These are phyloP conservation scores for Fistularia tabacaria DNA, from an alignment of 2,797 vertebrate genomes.

Conservation along the genomic window DNA sequence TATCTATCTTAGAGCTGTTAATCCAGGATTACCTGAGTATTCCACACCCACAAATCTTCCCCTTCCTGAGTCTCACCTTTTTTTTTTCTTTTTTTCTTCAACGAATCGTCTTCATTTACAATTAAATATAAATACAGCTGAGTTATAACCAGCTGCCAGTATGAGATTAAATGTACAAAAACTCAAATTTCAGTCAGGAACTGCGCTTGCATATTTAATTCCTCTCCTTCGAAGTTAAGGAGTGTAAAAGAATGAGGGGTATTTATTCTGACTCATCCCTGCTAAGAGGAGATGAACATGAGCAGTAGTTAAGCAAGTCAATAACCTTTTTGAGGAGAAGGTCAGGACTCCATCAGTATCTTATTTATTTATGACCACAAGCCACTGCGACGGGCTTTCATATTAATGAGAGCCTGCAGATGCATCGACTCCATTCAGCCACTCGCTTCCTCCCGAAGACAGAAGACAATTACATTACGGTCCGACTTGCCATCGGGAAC, in stretches of 20 bases:
- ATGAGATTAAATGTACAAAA: too few relatives aligned
- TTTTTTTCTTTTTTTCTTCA: too few relatives aligned
- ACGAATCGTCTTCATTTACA: too few relatives aligned
- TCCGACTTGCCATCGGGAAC: neutral
- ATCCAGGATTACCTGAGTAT: too few relatives aligned
- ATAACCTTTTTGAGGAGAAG: conserved; percentile 47
- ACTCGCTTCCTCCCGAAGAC: conserved; percentile 5
- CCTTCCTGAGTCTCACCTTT: too few relatives aligned
- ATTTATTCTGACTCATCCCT: conserved; percentile 4
- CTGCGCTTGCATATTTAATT: too few relatives aligned
- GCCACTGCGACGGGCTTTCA: conserved; percentile 14
- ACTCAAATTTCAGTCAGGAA: too few relatives aligned
- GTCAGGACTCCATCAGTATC: conserved; percentile 38
- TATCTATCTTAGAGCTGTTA: too few relatives aligned
- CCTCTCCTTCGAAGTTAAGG: neutral
- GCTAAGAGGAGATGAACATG: conserved; percentile 34
- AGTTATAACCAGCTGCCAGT: too few relatives aligned
- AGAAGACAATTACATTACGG: neutral
- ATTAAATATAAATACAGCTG: too few relatives aligned
- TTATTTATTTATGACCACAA: conserved; percentile 56
- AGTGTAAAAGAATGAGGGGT: neutral
- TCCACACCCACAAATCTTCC: too few relatives aligned
- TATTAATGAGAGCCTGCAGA: conserved; percentile 18
- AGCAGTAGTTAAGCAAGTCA: conserved; percentile 39
- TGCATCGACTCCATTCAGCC: neutral